These are phyloP conservation scores for Minunthozetes semirufus DNA, from an alignment of 2,888 invertebrate species.

Conservation along the genomic window DNA sequence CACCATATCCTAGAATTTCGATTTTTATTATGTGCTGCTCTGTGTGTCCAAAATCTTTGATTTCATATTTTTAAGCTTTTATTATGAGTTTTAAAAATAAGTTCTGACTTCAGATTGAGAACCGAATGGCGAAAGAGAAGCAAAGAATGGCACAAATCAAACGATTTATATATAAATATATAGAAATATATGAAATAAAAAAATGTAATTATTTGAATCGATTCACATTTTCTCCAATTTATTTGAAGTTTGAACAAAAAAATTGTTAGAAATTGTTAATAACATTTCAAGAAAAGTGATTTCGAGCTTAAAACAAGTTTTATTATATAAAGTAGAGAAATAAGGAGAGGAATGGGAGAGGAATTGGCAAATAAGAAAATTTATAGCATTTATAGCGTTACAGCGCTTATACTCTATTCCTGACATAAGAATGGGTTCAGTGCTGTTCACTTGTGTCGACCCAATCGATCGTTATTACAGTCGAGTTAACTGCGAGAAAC, in stretches of 20 bases:
- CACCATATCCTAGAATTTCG: neutral
- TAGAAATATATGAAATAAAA: slow-evolving; percentile 14
- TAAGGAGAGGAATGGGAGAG: neutral
- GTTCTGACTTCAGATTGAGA: neutral
- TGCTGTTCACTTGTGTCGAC: neutral
- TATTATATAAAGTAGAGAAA: slow-evolving; percentile 26
- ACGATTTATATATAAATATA: neutral
- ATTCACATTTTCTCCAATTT: slow-evolving; percentile 20
- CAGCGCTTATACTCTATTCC: neutral
- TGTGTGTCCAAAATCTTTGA: slow-evolving; percentile 3
- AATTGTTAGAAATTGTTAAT: slow-evolving; percentile 28
- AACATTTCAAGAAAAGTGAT: slow-evolving; percentile 22
- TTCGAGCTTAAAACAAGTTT: slow-evolving; percentile 16
- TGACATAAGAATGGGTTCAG: neutral
- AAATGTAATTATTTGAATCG: slow-evolving; percentile 29
- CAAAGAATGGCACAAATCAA: neutral
- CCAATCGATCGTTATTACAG: slow-evolving; percentile 22
- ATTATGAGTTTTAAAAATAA: slow-evolving; percentile 10
- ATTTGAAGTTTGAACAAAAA: slow-evolving; percentile 20
- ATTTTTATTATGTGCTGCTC: neutral
- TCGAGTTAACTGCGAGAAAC: slow-evolving; percentile 8
- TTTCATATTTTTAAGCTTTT: slow-evolving; percentile 11
- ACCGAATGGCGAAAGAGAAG: neutral
- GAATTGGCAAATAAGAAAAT: slow-evolving; percentile 28
- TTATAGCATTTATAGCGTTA: slow-evolving; percentile 13